Evolutionary conservation across 2,113 vertebrate genomes (phyloP).

Genomic region (Antechinus flavipes): DNA sequence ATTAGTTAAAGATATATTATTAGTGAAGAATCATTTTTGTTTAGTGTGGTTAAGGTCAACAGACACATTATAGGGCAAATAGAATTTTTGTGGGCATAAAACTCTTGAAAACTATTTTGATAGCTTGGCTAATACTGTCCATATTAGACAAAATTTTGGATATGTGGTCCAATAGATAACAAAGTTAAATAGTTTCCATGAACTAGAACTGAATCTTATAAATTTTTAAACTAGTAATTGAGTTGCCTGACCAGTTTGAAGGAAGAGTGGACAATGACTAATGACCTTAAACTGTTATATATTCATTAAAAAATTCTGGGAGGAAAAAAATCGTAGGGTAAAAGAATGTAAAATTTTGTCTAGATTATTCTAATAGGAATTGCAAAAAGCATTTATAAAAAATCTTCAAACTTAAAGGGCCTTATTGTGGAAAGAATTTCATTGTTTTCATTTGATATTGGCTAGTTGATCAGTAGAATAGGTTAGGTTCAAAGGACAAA

Average conservation of each 20-base stretch:
- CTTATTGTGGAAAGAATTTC: neutral
- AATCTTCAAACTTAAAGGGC: neutral
- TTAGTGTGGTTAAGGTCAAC: neutral
- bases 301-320: neutral
- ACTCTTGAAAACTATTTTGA: neutral
- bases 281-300: neutral
- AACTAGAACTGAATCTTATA: neutral
- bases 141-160: neutral
- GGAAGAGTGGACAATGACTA: neutral
- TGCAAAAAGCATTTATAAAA: neutral
- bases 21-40: neutral
- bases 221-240: too few relatives aligned
- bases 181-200: neutral
- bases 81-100: neutral
- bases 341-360: neutral
- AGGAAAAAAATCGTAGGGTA: neutral
- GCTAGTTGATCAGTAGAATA: too few relatives aligned
- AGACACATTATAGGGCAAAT: neutral
- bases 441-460: neutral
- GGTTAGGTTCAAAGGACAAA: too few relatives aligned
- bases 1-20: neutral
- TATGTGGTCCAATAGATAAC: neutral
- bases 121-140: neutral
- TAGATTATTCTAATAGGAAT: neutral
- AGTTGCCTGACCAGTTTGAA: neutral